A percentile compares a stretch with the other conserved stretches of the same genome.
phyloP scores from a whole-genome alignment of 2,113 vertebrate species.

The Xiphophorus couchianus region DNA sequence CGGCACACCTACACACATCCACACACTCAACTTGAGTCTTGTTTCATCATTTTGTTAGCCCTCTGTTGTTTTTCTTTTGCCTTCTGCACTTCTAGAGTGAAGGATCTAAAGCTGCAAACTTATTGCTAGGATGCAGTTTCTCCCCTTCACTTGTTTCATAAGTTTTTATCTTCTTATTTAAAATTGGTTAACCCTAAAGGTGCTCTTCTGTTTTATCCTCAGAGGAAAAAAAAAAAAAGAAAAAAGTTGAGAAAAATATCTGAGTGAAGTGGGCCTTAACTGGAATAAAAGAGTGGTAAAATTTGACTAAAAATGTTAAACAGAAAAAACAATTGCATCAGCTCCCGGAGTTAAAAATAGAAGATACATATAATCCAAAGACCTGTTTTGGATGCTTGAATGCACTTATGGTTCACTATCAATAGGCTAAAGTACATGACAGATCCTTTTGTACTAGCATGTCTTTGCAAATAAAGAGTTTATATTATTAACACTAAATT shows the following conservation, averaged over 20 bases:
- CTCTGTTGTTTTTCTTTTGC: constrained; percentile 21
- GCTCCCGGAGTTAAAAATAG: not conserved
- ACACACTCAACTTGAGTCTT: constrained; percentile 23
- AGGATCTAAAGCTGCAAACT: constrained; percentile 24
- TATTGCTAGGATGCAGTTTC: constrained; percentile 27
- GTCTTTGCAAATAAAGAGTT: not conserved
- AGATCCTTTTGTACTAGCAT: not conserved
- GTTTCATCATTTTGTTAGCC: constrained; percentile 40
- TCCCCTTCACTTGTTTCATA: constrained; percentile 47
- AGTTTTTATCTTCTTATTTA: constrained; percentile 54
- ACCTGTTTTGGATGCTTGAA: not conserved
- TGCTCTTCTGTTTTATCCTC: constrained; percentile 34
- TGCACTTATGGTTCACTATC: not conserved
- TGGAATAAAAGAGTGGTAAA: constrained; percentile 24
- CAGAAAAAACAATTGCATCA: constrained; percentile 1
- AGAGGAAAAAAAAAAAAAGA: constrained; percentile 16
- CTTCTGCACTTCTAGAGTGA: constrained; percentile 25
- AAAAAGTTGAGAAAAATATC: not conserved
- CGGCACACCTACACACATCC: constrained; percentile 10
- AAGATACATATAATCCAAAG: not conserved
- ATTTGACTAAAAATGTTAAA: constrained; percentile 12
- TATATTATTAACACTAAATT: not conserved
- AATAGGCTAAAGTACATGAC: not conserved
- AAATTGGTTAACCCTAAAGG: constrained; percentile 38
- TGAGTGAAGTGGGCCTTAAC: constrained; percentile 25